Base-by-base conservation (phyloP, 2,797 vertebrate species). In the Poeciliopsis infans region DNA sequence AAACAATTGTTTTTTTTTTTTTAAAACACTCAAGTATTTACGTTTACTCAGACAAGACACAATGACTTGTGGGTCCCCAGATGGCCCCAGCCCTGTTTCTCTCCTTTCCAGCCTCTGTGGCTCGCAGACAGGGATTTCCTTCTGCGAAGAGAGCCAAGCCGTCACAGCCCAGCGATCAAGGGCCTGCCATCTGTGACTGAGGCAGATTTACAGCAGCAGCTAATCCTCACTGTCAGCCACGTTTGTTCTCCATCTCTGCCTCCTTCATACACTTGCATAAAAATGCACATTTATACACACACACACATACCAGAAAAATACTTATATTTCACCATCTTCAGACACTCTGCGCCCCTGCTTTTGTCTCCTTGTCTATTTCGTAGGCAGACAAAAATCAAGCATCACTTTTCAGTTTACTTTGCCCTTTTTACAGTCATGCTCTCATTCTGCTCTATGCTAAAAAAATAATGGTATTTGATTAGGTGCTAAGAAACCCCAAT, bases 81-180 rank as follows among this genome's bases (percentile, higher is more conserved):
- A 83, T 89, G 46, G 89, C 87, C 86, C 79, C 79, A 68, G 66
- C 83, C 82, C 80, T 85, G 89, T 83, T 84, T 84, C 79, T 88
- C 91, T 90, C 84, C 91, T 90, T 90, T 88, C 84, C 88, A 89
- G 91, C 84, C 82, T 92, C 84, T 89, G 66, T 64, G 84, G 71
- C 89, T 91, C 90, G 91, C 89, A 95, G 93, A 95, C 93, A 94
- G 93, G 94, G 95, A 95, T 96, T 95, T 96, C 93, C 94, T 95
- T 88, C 92, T 92, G 90, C 79, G 86, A 89, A 87, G 91, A 90
- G 93, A 96, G 94, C 92, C 94, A 95, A 95, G 92, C 92, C 91
- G 93, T 95, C 94, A 96, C 93, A 96, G 94, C 90, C 93, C 91
- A 94, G 83, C 83, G 93, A 95, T 96, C 93, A 94, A 94, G 92